A percentile compares a stretch with the other conserved stretches of the same genome.
Evolutionary conservation across 2,113 vertebrate genomes (phyloP).

Genomic region (Illadopsis cleaveri): DNA sequence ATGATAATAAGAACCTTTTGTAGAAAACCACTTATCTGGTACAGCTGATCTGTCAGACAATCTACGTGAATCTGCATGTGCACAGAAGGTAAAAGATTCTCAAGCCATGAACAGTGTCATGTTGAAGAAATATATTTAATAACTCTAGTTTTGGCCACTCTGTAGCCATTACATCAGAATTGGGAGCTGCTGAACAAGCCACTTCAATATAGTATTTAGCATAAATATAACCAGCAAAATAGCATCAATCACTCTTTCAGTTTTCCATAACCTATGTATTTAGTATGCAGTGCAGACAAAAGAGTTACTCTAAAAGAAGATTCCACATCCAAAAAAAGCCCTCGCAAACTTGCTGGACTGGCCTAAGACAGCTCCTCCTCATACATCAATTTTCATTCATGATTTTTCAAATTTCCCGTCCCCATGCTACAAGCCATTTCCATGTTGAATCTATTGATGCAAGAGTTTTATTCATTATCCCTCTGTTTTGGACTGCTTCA

Average conservation of each 20-base stretch:
- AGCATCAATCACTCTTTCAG: background rate
- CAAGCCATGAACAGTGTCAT: background rate
- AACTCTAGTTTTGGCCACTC: background rate
- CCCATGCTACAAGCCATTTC: background rate
- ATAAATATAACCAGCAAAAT: background rate
- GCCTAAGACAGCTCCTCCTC: background rate
- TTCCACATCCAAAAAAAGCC: background rate
- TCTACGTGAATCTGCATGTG: background rate
- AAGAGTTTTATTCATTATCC: background rate
- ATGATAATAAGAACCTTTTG: background rate
- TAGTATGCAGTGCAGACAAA: background rate
- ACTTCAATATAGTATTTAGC: background rate
- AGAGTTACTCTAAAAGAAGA: background rate
- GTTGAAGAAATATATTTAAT: background rate
- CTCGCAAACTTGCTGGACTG: background rate
- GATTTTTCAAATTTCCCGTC: background rate
- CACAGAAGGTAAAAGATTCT: background rate
- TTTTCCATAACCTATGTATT: background rate
- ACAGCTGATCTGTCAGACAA: background rate
- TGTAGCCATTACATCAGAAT: background rate
- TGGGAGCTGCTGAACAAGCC: background rate
- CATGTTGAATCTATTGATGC: background rate
- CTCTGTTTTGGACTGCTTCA: background rate
- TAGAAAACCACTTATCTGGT: background rate
- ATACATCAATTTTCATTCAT: background rate